Evolutionary conservation across 2,888 invertebrate genomes (phyloP).

Genomic region (Drosophila nr. perissopoda): DNA sequence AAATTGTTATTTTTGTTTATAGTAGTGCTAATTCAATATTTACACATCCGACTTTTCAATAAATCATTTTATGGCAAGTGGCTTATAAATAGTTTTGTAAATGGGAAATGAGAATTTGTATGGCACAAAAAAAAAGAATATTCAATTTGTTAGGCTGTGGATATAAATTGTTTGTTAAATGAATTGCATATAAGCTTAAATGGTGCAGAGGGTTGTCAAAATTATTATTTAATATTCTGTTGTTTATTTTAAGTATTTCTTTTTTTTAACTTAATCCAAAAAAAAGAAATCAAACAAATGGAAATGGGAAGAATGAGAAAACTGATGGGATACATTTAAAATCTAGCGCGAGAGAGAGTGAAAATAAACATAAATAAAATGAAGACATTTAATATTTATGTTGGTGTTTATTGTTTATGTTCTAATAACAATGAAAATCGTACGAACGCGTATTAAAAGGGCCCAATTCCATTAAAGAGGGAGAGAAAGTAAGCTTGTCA

Average conservation of each 20-base stretch:
- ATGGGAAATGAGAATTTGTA: neutral
- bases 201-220: neutral
- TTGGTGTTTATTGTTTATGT: conserved; percentile 1
- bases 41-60: neutral
- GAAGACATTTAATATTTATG: neutral
- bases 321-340: neutral
- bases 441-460: neutral
- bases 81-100: neutral
- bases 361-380: neutral
- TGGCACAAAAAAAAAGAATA: neutral
- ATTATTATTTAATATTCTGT: neutral
- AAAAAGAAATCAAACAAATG: neutral
- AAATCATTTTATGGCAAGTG: neutral
- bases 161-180: neutral
- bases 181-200: neutral
- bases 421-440: neutral
- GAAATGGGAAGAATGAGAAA: neutral
- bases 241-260: neutral
- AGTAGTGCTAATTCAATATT: conserved; percentile 4
- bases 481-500: neutral
- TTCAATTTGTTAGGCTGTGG: neutral
- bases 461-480: neutral
- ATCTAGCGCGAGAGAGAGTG: neutral
- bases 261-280: neutral
- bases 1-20: neutral